Conservation (phyloP, 2,797 vertebrate species). For the Scomberomorus guttatus region DNA sequence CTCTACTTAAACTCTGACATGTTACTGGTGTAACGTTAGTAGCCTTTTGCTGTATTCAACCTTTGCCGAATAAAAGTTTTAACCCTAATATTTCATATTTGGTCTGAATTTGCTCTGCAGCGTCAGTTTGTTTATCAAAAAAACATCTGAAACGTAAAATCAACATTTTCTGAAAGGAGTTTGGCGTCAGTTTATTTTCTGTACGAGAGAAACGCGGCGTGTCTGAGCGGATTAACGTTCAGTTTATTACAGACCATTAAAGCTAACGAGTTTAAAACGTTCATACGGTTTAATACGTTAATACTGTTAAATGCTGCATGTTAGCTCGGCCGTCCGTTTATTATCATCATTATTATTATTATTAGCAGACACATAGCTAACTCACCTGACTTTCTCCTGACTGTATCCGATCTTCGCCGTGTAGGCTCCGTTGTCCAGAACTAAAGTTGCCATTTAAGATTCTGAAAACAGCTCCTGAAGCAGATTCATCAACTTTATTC, state of each 20-base stretch:
- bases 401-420: constrained; percentile 96
- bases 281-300: rapidly evolving
- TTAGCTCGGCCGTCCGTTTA: no score
- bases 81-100: not conserved
- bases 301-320: no score
- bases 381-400: constrained; percentile 92
- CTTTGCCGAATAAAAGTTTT: no score
- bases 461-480: no score
- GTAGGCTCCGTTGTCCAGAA: constrained; percentile 96
- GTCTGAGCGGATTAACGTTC: no score
- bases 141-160: not conserved
- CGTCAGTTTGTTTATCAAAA: not conserved
- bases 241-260: not conserved
- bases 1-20: no score
- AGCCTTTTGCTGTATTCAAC: no score
- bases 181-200: not conserved
- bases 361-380: not conserved
- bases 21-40: no score
- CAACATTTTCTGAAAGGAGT: not conserved
- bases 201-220: no score
- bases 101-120: rapidly evolving
- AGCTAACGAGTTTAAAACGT: no score
- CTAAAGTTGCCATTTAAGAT: constrained; percentile 90
- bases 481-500: no score
- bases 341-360: no score